Evolutionary conservation across 2,888 invertebrate species (phyloP).

Genomic region (Mantis religiosa): DNA sequence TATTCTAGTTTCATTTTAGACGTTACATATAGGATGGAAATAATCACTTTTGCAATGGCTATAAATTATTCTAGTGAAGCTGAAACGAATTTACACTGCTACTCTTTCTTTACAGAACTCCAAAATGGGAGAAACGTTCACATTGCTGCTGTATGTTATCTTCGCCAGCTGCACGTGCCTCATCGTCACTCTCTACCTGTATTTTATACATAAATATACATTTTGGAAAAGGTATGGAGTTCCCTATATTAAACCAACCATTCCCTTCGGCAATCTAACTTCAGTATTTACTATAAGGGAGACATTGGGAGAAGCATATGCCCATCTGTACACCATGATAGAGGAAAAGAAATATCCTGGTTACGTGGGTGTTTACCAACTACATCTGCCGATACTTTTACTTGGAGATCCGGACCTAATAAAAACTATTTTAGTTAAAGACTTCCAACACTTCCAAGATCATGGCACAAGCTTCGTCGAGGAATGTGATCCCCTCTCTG

Average conservation of each 20-base stretch:
- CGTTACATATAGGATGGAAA: too few relatives aligned
- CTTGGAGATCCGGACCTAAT: slow-evolving; percentile 4
- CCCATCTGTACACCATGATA: neutral
- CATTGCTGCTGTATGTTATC: neutral
- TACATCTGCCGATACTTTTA: slow-evolving; percentile 32
- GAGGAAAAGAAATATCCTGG: neutral
- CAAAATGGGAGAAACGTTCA: neutral
- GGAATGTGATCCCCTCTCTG: slow-evolving; percentile 43
- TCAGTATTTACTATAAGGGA: neutral
- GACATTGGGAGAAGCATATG: neutral
- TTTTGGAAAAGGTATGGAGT: neutral
- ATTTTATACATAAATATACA: neutral
- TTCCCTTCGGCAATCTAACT: neutral
- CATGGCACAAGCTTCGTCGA: slow-evolving; percentile 17
- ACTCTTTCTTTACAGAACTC: neutral
- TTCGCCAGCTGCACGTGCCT: neutral
- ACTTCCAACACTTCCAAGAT: slow-evolving; percentile 23
- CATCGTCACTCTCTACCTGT: neutral
- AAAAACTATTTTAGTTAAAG: slow-evolving; percentile 9
- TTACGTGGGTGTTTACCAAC: neutral
- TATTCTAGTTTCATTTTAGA: too few relatives aligned
- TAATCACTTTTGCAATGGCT: neutral
- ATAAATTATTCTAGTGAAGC: neutral
- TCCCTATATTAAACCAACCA: neutral
- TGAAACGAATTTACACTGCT: neutral